Evolutionary conservation across 2,113 vertebrate species (phyloP).

Genomic region (Garra rufa): DNA sequence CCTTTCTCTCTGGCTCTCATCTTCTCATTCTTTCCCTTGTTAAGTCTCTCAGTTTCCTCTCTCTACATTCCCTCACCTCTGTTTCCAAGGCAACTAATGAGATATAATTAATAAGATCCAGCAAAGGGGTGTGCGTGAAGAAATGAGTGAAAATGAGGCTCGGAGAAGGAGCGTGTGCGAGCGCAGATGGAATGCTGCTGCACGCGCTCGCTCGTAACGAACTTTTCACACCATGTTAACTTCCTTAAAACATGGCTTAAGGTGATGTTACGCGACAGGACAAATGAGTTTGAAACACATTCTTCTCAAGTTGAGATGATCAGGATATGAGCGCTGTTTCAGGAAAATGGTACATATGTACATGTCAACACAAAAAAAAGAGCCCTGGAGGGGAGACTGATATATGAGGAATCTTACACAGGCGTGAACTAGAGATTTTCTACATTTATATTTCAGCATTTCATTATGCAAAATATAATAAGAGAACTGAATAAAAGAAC

Average conservation of each 20-base stretch:
- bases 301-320: conserved; percentile 54
- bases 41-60: conserved; percentile 52
- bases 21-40: conserved; percentile 48
- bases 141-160: conserved; percentile 68
- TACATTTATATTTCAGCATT: conserved; percentile 28
- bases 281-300: conserved; percentile 59
- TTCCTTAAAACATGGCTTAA: conserved; percentile 56
- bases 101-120: conserved; percentile 82
- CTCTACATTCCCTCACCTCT: conserved; percentile 72
- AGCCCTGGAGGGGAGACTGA: conserved; percentile 28
- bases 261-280: conserved; percentile 44
- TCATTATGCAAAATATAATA: conserved; percentile 38
- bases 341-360: conserved; percentile 38
- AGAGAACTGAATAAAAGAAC: conserved; percentile 27
- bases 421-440: conserved; percentile 12
- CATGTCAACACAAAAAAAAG: conserved; percentile 43
- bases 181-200: conserved; percentile 44
- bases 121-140: conserved; percentile 66
- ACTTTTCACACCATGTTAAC: conserved; percentile 62
- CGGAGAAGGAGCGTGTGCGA: conserved; percentile 63
- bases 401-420: conserved; percentile 27
- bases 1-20: conserved; percentile 56
- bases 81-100: conserved; percentile 84
- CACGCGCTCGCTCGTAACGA: conserved; percentile 54
- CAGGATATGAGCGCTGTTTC: conserved; percentile 51